Evolutionary conservation across 2,888 invertebrate genomes (phyloP).

Genomic region (Hyalella azteca): DNA sequence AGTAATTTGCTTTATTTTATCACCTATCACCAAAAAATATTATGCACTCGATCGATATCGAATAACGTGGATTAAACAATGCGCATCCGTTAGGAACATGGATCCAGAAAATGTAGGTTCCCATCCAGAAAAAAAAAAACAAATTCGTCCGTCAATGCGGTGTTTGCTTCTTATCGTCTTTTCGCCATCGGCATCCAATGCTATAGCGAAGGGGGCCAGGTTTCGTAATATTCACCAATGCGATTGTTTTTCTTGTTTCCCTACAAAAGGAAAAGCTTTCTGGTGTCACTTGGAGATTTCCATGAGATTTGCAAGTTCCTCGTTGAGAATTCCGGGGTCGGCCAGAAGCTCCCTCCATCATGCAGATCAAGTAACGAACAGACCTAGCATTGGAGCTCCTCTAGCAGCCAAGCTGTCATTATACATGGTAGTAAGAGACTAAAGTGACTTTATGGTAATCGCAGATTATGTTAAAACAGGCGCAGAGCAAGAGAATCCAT

Average conservation of each 20-base stretch:
- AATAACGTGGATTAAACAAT: too few relatives aligned
- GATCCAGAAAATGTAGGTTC: too few relatives aligned
- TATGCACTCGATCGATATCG: too few relatives aligned
- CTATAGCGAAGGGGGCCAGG: too few relatives aligned
- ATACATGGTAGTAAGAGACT: neutral
- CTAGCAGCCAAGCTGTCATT: neutral
- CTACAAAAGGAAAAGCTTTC: neutral
- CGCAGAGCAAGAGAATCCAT: neutral
- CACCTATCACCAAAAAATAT: too few relatives aligned
- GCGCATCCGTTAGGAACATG: too few relatives aligned
- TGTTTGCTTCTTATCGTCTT: too few relatives aligned
- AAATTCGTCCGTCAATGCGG: too few relatives aligned
- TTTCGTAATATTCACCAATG: too few relatives aligned
- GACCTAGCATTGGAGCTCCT: neutral
- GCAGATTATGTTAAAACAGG: constrained; percentile 6
- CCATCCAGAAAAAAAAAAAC: too few relatives aligned
- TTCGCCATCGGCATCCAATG: too few relatives aligned
- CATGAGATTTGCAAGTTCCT: constrained; percentile 24
- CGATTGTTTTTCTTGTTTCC: neutral
- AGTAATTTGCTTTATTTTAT: too few relatives aligned
- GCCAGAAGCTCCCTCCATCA: neutral
- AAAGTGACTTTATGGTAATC: constrained; percentile 30
- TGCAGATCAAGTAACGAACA: constrained; percentile 4
- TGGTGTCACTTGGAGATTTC: neutral
- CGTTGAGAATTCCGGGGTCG: neutral